Evolutionary conservation across 2,888 invertebrate genomes (phyloP), one percentile per base, ranked within the genome.

Genomic region (Ferrisia virgata): DNA sequence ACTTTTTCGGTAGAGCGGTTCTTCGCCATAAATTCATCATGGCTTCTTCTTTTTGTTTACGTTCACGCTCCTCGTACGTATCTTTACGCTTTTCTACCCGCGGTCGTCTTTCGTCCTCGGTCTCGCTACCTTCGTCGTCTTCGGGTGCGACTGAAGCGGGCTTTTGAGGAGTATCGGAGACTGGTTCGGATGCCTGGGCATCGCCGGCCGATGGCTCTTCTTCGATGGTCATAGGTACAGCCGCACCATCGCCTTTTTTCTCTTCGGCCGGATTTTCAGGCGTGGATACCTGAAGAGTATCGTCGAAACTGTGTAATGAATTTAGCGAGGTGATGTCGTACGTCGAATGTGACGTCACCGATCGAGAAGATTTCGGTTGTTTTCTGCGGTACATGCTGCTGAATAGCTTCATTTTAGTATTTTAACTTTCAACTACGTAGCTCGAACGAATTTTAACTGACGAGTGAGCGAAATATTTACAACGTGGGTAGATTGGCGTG

Each of bases 21-120:
- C n/a, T 72, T 4, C 43, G 83, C 83, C 72, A 76, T 28, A 83
- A 15, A 8, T 31, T 36, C 43, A 83, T 43, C 83, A 83, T 83
- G 4, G 83, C 76, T 39, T 76, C 39, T 31, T 83, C 72, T 13
- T 43, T 28, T 43, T 43, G 40, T 5, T 15, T n/a, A 22, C 76
- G 83, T 31, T 83, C 83, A 15, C 40, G 72, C 47, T 69, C 39
- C 47, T 83, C 76, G 28, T 76, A 72, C 47, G 39, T 25, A 31
- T 83, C 72, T 22, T 43, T 40, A n/a, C 47, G 80, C 11, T 76
- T 40, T 31, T 64, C 64, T 28, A 15, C 13, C 28, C 28, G 64
- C 4, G 15, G 28, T 13, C 13, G 28, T 13, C 13, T 64, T 13
- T 9, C 15, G 13, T 0, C 47, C 0, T 25, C 18, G 1, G 13